Evolutionary conservation across 2,888 invertebrate species (phyloP).

Genomic region (Acheta domesticus): DNA sequence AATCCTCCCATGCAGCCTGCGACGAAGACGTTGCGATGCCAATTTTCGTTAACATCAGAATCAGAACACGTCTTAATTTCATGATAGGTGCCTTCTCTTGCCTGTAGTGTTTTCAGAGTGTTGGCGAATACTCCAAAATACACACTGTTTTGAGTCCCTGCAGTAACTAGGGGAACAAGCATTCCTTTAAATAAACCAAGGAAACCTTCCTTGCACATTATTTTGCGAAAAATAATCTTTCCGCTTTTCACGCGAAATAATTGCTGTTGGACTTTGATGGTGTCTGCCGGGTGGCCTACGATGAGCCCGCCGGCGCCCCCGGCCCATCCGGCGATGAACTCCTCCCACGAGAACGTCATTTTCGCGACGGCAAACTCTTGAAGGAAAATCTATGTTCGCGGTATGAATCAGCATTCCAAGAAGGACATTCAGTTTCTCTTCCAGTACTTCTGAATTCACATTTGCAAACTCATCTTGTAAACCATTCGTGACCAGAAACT

Average conservation of each 20-base stretch:
- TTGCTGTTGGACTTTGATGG: not conserved
- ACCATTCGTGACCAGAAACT: no score
- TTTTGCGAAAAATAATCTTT: not conserved
- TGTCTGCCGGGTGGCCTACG: not conserved
- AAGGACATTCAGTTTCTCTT: no score
- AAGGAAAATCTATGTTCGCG: no score
- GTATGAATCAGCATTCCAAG: no score
- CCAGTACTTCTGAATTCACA: no score
- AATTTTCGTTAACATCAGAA: slow-evolving; percentile 30
- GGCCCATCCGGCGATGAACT: not conserved
- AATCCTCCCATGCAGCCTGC: slow-evolving; percentile 63
- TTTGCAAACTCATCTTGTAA: no score
- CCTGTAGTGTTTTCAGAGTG: not conserved
- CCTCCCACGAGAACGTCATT: not conserved
- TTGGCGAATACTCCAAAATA: slow-evolving; percentile 61
- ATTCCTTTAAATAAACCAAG: slow-evolving; percentile 68
- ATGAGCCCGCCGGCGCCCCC: not conserved
- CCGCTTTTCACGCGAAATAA: not conserved
- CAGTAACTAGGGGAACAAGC: slow-evolving; percentile 61
- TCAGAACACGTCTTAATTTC: slow-evolving; percentile 31
- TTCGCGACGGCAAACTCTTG: no score
- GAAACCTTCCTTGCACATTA: not conserved
- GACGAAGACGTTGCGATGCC: slow-evolving; percentile 48
- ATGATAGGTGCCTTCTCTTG: no score
- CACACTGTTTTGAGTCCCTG: slow-evolving; percentile 64